These are phyloP conservation scores for Sipha maydis DNA, from an alignment of 2,888 invertebrate species.

Conservation along the genomic window DNA sequence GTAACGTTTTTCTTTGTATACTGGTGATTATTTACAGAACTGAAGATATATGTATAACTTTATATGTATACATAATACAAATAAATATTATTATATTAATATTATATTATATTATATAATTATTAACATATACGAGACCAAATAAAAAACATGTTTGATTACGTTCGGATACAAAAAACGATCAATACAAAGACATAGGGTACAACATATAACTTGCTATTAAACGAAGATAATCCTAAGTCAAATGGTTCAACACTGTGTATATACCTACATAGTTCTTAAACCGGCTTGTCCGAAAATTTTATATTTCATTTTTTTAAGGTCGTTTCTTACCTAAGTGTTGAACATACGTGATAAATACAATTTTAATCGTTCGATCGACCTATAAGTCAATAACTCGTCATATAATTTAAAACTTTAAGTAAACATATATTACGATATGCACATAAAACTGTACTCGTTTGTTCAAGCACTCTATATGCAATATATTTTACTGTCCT, in stretches of 20 bases:
- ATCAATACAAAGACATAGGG: neutral
- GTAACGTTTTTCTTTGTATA: neutral
- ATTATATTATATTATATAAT: too few relatives aligned
- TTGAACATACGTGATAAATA: neutral
- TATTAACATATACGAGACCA: neutral
- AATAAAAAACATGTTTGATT: neutral
- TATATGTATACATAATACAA: neutral
- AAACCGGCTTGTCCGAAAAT: conserved; percentile 9
- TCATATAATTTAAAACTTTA: too few relatives aligned
- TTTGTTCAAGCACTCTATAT: too few relatives aligned
- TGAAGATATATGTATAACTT: neutral
- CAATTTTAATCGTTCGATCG: neutral
- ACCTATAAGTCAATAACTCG: neutral
- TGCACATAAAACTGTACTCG: too few relatives aligned
- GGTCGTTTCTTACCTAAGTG: neutral
- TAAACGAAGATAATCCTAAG: neutral
- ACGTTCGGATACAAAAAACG: neutral
- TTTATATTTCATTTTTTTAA: conserved; percentile 3
- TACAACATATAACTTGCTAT: neutral
- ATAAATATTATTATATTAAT: too few relatives aligned
- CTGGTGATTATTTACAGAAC: neutral
- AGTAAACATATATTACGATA: too few relatives aligned
- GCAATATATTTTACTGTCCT: too few relatives aligned
- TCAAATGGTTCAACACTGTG: neutral
- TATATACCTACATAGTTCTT: neutral